phyloP scores from a whole-genome alignment of 2,888 invertebrate genomes.

The Cerceris rybyensis region DNA sequence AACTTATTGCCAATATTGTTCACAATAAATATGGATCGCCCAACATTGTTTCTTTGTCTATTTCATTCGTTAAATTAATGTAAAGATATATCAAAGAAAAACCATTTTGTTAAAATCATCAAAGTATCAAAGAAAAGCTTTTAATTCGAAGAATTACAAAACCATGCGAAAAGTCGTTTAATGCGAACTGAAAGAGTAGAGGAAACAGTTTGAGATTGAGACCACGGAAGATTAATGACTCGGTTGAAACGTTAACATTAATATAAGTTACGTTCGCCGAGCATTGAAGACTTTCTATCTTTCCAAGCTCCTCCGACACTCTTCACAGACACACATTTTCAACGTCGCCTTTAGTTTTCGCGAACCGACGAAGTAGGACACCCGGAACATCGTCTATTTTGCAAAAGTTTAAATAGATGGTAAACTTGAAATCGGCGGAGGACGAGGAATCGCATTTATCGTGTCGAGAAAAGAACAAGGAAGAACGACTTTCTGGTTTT shows the following conservation, averaged over 20 bases:
- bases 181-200: not conserved
- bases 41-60: too few relatives aligned
- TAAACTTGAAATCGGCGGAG: not conserved
- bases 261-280: not conserved
- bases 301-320: not conserved
- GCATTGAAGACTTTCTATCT: not conserved
- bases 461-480: not conserved
- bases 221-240: not conserved
- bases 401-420: not conserved
- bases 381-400: not conserved
- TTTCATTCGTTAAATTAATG: too few relatives aligned
- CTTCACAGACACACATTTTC: not conserved
- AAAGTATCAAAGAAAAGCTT: not conserved
- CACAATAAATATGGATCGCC: too few relatives aligned
- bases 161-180: not conserved
- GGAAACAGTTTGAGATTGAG: not conserved
- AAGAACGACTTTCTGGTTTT: not conserved
- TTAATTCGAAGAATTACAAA: not conserved
- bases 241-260: not conserved
- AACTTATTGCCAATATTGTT: too few relatives aligned
- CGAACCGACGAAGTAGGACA: conserved; percentile 2
- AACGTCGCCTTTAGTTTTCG: not conserved
- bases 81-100: too few relatives aligned
- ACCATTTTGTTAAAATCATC: not conserved
- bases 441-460: not conserved